These are phyloP conservation scores for Cetoscarus ocellatus DNA, from an alignment of 2,797 vertebrate species.

Conservation along the genomic window DNA sequence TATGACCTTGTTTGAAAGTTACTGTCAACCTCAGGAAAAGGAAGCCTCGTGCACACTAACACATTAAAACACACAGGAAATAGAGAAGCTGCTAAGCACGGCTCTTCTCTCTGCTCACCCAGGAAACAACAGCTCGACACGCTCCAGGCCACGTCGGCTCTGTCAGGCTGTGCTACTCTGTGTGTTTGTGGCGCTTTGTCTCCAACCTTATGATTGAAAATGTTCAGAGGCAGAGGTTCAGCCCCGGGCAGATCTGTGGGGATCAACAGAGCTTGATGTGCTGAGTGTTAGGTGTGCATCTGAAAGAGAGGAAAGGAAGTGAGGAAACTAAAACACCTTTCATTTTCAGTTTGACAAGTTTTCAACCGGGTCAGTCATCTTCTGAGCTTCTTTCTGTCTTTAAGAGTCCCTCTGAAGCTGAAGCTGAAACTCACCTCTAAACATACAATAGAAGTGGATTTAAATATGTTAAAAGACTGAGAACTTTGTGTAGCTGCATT, in stretches of 20 bases:
- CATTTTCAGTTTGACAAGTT: conserved; percentile 22
- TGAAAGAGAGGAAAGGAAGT: conserved; percentile 42
- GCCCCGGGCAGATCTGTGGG: conserved; percentile 16
- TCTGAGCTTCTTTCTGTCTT: neutral
- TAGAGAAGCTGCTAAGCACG: conserved; percentile 31
- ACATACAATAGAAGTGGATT: too few relatives aligned
- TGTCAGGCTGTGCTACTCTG: conserved; percentile 37
- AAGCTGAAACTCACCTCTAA: too few relatives aligned
- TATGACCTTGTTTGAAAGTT: conserved; percentile 70
- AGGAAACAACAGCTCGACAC: conserved; percentile 58
- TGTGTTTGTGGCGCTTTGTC: conserved; percentile 46
- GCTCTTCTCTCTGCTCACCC: conserved; percentile 43
- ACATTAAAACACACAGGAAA: conserved; percentile 40
- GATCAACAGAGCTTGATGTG: conserved; percentile 10
- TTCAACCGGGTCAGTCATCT: conserved; percentile 14
- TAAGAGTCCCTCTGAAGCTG: too few relatives aligned
- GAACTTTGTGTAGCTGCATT: too few relatives aligned
- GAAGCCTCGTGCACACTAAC: conserved; percentile 52
- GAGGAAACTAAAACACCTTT: conserved; percentile 38
- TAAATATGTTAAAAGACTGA: too few relatives aligned
- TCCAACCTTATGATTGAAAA: conserved; percentile 41
- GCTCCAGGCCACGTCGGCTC: conserved; percentile 53
- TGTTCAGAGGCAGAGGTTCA: conserved; percentile 37
- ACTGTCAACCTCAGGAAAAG: conserved; percentile 72
- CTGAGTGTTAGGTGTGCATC: neutral